Conservation (phyloP, 2,888 invertebrate genomes). For the Hypselothyrea guttata region DNA sequence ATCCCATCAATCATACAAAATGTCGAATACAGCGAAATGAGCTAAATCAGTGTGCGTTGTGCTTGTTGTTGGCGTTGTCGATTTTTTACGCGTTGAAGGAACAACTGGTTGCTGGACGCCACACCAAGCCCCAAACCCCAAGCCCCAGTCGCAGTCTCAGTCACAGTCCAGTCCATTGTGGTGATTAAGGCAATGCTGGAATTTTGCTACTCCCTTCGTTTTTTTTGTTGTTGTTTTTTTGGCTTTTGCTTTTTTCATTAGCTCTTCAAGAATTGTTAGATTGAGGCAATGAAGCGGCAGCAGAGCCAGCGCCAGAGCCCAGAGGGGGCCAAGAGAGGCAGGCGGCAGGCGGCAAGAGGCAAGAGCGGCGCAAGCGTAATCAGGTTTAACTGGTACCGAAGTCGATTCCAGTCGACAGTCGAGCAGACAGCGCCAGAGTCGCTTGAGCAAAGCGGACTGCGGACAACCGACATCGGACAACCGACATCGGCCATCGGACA, state of each 20-base stretch:
- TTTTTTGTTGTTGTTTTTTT: too few relatives aligned
- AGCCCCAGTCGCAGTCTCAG: not conserved
- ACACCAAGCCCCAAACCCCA: not conserved
- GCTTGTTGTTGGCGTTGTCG: conserved; percentile 9
- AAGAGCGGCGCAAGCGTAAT: conserved; percentile 43
- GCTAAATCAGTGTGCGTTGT: conserved; percentile 31
- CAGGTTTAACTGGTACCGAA: conserved; percentile 71
- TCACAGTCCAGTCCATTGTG: conserved; percentile 10
- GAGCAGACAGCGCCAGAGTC: conserved; percentile 17
- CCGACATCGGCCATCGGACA: conserved; percentile 27
- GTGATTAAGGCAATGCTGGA: conserved; percentile 54
- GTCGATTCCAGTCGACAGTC: conserved; percentile 27
- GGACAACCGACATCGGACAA: conserved; percentile 26
- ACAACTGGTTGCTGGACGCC: too few relatives aligned
- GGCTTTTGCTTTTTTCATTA: conserved; percentile 34
- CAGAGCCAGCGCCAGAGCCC: conserved; percentile 12
- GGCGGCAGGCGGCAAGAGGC: conserved; percentile 15
- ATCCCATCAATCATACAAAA: conserved; percentile 50
- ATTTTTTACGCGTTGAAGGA: too few relatives aligned
- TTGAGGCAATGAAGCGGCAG: conserved; percentile 21
- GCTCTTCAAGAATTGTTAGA: conserved; percentile 62
- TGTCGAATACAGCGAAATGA: conserved; percentile 36
- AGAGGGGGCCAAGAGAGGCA: conserved; percentile 15
- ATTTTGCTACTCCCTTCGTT: conserved; percentile 56
- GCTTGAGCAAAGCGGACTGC: conserved; percentile 1